A percentile compares a stretch with the other conserved stretches of the same genome.
Evolutionary conservation across 2,113 vertebrate species (phyloP).

Genomic region (Neogale vison): DNA sequence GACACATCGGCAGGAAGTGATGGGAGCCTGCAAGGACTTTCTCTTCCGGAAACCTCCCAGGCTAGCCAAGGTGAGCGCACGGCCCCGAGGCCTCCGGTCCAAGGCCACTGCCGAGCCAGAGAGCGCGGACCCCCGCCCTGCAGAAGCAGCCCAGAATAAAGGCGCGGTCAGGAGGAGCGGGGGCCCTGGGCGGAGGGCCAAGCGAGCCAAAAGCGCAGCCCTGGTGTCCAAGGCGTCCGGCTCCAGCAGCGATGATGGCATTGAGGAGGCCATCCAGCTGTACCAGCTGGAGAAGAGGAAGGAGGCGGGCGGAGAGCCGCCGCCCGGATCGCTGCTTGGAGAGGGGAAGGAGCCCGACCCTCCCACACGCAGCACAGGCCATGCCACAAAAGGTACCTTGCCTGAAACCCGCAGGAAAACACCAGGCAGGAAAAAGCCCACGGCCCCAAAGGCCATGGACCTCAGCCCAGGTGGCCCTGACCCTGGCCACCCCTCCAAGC

Average conservation of each 20-base stretch:
- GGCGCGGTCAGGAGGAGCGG: neutral
- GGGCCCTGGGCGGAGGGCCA: neutral
- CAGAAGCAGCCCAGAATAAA: constrained; percentile 4
- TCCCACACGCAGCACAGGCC: constrained; percentile 58
- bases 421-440: constrained; percentile 81
- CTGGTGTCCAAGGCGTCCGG: constrained; percentile 62
- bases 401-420: constrained; percentile 76
- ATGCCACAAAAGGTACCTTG: constrained; percentile 78
- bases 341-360: constrained; percentile 52
- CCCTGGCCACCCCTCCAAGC: constrained; percentile 61
- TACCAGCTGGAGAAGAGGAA: constrained; percentile 93
- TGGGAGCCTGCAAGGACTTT: constrained; percentile 73
- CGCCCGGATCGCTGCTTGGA: constrained; percentile 66
- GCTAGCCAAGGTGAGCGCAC: neutral
- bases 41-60: constrained; percentile 76
- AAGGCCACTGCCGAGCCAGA: neutral
- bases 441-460: constrained; percentile 65
- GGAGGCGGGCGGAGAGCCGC: constrained; percentile 73
- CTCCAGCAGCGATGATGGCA: constrained; percentile 94
- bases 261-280: constrained; percentile 94
- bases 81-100: constrained; percentile 59
- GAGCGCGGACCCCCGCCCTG: constrained; percentile 25
- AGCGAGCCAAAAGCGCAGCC: rapidly evolving
- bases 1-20: constrained; percentile 62
- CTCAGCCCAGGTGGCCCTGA: constrained; percentile 15